Conservation (phyloP, 2,888 invertebrate species). For the Cantharis rustica region DNA sequence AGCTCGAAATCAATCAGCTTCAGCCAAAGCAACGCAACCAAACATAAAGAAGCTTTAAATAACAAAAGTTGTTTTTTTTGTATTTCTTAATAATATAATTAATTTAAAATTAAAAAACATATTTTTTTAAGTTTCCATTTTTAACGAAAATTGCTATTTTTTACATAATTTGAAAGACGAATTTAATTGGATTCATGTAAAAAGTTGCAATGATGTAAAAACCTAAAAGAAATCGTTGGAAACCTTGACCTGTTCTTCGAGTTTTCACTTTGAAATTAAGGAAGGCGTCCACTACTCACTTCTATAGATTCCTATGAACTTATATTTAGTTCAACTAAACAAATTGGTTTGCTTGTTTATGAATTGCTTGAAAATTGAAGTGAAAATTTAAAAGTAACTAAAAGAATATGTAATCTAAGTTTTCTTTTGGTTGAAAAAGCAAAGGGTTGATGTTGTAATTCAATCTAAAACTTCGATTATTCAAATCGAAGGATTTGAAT, state of each 20-base stretch:
- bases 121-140: background rate
- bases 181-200: background rate
- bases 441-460: background rate
- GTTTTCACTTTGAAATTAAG: background rate
- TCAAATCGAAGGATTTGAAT: background rate
- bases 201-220: background rate
- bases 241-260: background rate
- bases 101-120: too few species aligned
- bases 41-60: too few species aligned
- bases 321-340: background rate
- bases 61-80: too few species aligned
- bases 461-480: background rate
- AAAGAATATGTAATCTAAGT: background rate
- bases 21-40: too few species aligned
- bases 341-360: background rate
- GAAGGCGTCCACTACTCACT: background rate
- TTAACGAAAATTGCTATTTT: background rate
- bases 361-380: too few species aligned
- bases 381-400: background rate
- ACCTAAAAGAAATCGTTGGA: background rate
- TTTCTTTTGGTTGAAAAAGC: background rate
- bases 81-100: too few species aligned
- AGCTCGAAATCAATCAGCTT: too few species aligned
- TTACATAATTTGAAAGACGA: background rate
- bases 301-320: background rate